Evolutionary conservation across 1,140 invertebrate species (phyloP).

Genomic region (Drosophila persimilis): DNA sequence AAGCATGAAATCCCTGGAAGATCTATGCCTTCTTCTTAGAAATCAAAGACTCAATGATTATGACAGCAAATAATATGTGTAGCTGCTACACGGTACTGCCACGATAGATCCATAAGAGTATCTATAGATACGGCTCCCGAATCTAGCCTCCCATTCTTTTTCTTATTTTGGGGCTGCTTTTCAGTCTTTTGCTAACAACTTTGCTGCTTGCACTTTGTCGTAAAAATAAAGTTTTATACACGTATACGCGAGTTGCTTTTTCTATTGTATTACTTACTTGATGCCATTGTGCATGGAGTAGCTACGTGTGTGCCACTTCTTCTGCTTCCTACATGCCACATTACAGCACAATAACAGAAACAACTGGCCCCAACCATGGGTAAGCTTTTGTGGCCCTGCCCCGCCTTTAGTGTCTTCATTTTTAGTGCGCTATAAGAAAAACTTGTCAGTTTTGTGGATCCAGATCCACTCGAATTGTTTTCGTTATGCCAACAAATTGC

Average conservation of each 20-base stretch:
- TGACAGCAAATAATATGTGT: no score
- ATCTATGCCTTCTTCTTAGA: no score
- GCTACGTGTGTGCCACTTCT: constrained; percentile 3
- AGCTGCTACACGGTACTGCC: no score
- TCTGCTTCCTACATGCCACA: constrained; percentile 52
- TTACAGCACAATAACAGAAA: constrained; percentile 53
- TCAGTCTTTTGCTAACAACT: constrained; percentile 71
- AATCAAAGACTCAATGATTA: no score
- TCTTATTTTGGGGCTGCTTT: constrained; percentile 28
- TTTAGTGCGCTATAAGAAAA: constrained; percentile 60
- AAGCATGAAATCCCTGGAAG: no score
- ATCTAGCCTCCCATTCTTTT: background rate
- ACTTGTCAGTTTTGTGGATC: constrained; percentile 43
- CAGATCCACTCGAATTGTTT: constrained; percentile 48
- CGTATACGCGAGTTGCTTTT: constrained; percentile 73
- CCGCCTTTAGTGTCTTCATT: constrained; percentile 71
- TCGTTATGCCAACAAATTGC: constrained; percentile 50
- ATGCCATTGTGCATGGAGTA: constrained; percentile 33
- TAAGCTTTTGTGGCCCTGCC: constrained; percentile 44
- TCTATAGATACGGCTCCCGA: background rate
- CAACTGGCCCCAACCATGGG: constrained; percentile 29
- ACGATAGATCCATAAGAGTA: constrained; percentile 8
- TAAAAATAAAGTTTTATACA: constrained; percentile 80
- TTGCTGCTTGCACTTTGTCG: constrained; percentile 77
- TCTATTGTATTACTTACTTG: constrained; percentile 67